phyloP scores from a whole-genome alignment of 1,140 invertebrate species.

The Drosophila teissieri region DNA sequence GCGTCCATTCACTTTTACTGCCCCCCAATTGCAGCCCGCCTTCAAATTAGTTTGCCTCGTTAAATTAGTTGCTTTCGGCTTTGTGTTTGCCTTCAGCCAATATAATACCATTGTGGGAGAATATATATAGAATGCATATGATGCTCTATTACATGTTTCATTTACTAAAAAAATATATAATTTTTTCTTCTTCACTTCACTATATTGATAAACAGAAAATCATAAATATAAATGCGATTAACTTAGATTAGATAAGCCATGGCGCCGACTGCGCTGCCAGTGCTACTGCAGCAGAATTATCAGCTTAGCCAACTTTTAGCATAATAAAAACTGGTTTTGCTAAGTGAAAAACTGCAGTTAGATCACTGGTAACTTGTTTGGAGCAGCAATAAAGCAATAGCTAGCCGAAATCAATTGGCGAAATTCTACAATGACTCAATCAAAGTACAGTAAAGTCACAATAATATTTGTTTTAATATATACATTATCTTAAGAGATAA shows the following conservation, averaged over 20 bases:
- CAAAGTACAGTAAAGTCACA: neutral
- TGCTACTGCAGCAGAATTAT: constrained; percentile 4
- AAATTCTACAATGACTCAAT: neutral
- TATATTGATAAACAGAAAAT: neutral
- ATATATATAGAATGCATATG: too few species aligned
- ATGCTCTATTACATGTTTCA: too few species aligned
- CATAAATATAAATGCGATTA: constrained; percentile 6
- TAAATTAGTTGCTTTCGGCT: constrained; percentile 17
- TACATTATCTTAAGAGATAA: too few species aligned
- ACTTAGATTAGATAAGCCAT: constrained; percentile 7
- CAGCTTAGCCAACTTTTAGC: constrained; percentile 3
- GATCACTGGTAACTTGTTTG: constrained; percentile 3
- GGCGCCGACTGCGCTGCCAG: neutral
- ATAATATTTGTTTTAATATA: too few species aligned
- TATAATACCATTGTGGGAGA: neutral
- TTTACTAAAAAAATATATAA: neutral
- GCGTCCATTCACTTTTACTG: constrained; percentile 3
- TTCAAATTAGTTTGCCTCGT: constrained; percentile 28
- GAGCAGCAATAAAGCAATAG: neutral
- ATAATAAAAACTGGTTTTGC: constrained; percentile 10
- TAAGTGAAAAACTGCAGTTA: constrained; percentile 18
- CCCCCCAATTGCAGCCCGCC: neutral
- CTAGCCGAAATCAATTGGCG: neutral
- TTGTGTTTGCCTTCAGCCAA: constrained; percentile 16
- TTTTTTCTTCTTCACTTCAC: too few species aligned